phyloP scores from a whole-genome alignment of 2,888 invertebrate genomes.

The Heterodera filipjevi region DNA sequence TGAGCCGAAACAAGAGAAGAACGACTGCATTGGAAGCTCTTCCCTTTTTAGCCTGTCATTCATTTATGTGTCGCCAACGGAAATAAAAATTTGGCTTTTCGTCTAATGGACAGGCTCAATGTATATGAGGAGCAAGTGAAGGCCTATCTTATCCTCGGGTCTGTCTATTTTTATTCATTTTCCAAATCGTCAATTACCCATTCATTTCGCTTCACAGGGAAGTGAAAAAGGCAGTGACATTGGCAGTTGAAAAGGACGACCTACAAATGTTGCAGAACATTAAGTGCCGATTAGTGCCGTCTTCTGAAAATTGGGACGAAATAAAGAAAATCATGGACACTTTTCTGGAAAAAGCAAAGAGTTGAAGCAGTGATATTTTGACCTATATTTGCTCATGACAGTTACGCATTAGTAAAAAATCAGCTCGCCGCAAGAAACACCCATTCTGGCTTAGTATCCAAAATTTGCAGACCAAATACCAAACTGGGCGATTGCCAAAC shows the following conservation, averaged over 20 bases:
- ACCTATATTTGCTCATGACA: too few relatives aligned
- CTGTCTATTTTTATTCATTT: not conserved
- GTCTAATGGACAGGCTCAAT: conserved; percentile 41
- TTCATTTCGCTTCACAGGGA: conserved; percentile 21
- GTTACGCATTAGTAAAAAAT: too few relatives aligned
- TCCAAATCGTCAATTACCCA: not conserved
- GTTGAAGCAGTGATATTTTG: too few relatives aligned
- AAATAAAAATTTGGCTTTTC: conserved; percentile 36
- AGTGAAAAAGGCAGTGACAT: conserved; percentile 29
- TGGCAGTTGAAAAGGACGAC: conserved; percentile 32
- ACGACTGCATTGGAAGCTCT: too few relatives aligned
- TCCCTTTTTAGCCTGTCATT: conserved; percentile 38
- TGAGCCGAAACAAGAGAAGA: too few relatives aligned
- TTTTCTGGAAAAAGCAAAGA: not conserved
- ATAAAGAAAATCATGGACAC: conserved; percentile 30
- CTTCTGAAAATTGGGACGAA: conserved; percentile 25
- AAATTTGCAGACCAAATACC: too few relatives aligned
- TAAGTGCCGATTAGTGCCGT: conserved; percentile 22
- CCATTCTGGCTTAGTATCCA: too few relatives aligned
- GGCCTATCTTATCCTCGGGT: conserved; percentile 40
- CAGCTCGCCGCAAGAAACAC: too few relatives aligned
- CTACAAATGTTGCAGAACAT: conserved; percentile 28
- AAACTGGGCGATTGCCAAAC: too few relatives aligned
- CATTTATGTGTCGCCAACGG: conserved; percentile 34
- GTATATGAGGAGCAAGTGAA: conserved; percentile 36